Percentiles rank a stretch among this genome's conserved stretches.
phyloP scores from a whole-genome alignment of 2,113 vertebrate genomes.

The Strigops habroptila region DNA sequence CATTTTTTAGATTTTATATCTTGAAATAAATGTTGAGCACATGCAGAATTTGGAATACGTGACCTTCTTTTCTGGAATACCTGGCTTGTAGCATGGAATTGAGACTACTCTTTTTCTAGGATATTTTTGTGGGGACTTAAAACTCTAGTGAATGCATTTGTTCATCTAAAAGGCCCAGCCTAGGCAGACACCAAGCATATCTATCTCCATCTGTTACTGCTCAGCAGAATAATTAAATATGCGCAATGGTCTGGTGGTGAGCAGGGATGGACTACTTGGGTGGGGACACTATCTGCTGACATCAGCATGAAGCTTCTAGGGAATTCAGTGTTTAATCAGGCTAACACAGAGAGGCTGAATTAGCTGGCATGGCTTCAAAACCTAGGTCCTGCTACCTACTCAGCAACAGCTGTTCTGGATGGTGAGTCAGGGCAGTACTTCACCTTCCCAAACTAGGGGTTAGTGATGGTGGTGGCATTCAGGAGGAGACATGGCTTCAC shows the following conservation, averaged over 20 bases:
- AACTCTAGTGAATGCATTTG: neutral
- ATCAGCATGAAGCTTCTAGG: neutral
- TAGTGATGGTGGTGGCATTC: neutral
- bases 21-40: neutral
- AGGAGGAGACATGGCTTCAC: neutral
- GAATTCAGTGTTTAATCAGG: neutral
- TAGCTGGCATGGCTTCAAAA: neutral
- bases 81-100: neutral
- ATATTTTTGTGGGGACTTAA: neutral
- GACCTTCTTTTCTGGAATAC: neutral
- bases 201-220: neutral
- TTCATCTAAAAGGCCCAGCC: neutral
- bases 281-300: neutral
- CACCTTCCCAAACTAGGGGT: neutral
- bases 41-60: neutral
- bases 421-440: neutral
- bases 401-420: neutral
- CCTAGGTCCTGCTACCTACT: neutral
- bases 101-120: neutral
- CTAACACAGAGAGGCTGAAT: neutral
- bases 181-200: neutral
- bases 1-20: neutral
- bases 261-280: neutral
- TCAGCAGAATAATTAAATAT: neutral
- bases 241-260: neutral